Evolutionary conservation across 2,888 invertebrate species (phyloP), one percentile per base, ranked within the genome.

Genomic region (Drosophila pseudotakahashii): DNA sequence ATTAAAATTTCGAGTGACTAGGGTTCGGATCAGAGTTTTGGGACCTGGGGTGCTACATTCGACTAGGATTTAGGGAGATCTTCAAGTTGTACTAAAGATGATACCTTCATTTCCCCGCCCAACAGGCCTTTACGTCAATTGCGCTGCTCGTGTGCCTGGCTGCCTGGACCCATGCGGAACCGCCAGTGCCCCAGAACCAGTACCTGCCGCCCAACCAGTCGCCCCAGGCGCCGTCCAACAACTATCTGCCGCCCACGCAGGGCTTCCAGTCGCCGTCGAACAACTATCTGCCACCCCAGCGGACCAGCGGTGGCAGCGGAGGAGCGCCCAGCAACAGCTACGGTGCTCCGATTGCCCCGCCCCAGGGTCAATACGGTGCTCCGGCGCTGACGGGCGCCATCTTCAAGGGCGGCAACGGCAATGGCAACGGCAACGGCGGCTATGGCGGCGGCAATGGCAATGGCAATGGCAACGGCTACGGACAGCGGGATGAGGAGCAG

Each of bases 361-460:
- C 92, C 4, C 92, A 93, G 53, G 91, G 92, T 59, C 92, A 92
- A 61, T 93, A 94, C 72, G 93, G 93, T 36, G 92, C 92, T n/a
- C 93, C 94, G 34, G 93, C 93, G 2, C 91, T 93, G 0, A 94
- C 94, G 9, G 89, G 92, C 23, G 92, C 93, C 48, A 93, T 93
- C 76, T 93, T 92, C 78, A 89, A 91, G 59, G 91, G 93, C 90
- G 86, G 66, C 77, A 89, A 58, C 11, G 69, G 70, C 37, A 68
- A 75, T 11, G 63, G 51, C 2, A 70, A 75, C 11, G 63, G 51
- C 2, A 70, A 75, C 11, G 63, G 51, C 2, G 68, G 26, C 26
- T 26, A 26, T 5, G 26, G 69, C 52, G 77, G 79, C 53, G 76
- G 73, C 60, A 75, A 75, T 26, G 76, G 64, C 9, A 74, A 74